These are phyloP conservation scores for Antedon bifida DNA, from an alignment of 35 echinoderm and acorn worm genomes.

Conservation along the genomic window DNA sequence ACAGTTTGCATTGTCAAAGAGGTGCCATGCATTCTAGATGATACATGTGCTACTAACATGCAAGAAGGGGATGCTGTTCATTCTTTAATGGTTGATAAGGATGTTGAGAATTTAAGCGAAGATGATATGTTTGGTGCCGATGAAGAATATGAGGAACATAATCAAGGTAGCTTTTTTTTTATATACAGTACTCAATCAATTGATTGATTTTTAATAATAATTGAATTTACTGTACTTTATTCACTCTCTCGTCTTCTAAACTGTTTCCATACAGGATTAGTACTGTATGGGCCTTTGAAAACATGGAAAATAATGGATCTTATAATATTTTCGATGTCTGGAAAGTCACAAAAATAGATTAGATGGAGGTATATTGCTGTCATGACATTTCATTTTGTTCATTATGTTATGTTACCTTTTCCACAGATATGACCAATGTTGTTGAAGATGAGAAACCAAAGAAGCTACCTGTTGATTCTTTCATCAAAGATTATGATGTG, in stretches of 20 bases:
- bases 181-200: too few relatives aligned
- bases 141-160: background rate
- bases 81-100: background rate
- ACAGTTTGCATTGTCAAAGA: background rate
- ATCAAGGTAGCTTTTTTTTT: background rate
- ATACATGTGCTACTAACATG: background rate
- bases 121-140: background rate
- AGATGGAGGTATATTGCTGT: too few relatives aligned
- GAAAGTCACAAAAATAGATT: too few relatives aligned
- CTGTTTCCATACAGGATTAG: too few relatives aligned
- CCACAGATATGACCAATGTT: background rate
- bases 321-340: too few relatives aligned
- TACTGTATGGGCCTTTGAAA: too few relatives aligned
- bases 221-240: too few relatives aligned
- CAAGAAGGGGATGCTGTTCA: background rate
- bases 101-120: background rate
- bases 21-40: background rate
- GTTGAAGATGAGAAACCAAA: background rate
- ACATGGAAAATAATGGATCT: too few relatives aligned
- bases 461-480: background rate
- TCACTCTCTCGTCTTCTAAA: too few relatives aligned
- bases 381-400: too few relatives aligned
- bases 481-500: background rate
- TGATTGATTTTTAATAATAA: too few relatives aligned
- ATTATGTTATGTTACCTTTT: background rate